Percentiles rank a stretch among this genome's conserved stretches.
Evolutionary conservation across 2,113 vertebrate species (phyloP).

Genomic region (Clinocottus analis): DNA sequence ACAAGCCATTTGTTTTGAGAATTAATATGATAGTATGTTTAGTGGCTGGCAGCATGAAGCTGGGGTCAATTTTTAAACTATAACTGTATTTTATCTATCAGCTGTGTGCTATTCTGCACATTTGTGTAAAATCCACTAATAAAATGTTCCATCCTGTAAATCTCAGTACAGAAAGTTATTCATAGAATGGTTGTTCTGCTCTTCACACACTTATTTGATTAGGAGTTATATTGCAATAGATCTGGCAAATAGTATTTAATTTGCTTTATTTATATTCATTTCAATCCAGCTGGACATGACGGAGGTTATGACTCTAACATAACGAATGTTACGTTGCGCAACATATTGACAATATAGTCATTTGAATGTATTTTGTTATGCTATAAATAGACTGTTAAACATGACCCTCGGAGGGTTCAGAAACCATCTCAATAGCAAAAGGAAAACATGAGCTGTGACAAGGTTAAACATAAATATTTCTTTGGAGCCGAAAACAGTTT

Average conservation of each 20-base stretch:
- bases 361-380: neutral
- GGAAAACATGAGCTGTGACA: conserved; percentile 6
- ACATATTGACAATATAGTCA: neutral
- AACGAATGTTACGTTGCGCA: neutral
- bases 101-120: too few species aligned
- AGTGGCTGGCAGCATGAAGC: too few species aligned
- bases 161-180: too few species aligned
- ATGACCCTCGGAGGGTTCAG: neutral
- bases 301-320: neutral
- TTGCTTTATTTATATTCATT: neutral
- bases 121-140: too few species aligned
- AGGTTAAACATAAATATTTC: conserved; percentile 19
- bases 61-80: too few species aligned
- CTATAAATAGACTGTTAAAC: conserved; percentile 29
- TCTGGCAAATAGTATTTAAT: conserved; percentile 4
- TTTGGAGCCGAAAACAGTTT: conserved; percentile 10
- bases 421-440: neutral
- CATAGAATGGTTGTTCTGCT: neutral
- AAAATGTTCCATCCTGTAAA: too few species aligned
- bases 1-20: too few species aligned
- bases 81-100: too few species aligned
- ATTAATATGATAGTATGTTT: too few species aligned
- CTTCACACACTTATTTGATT: neutral
- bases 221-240: neutral
- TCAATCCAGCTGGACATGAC: neutral